Base-by-base conservation (phyloP, 2,797 vertebrate species). In the Morus bassanus region DNA sequence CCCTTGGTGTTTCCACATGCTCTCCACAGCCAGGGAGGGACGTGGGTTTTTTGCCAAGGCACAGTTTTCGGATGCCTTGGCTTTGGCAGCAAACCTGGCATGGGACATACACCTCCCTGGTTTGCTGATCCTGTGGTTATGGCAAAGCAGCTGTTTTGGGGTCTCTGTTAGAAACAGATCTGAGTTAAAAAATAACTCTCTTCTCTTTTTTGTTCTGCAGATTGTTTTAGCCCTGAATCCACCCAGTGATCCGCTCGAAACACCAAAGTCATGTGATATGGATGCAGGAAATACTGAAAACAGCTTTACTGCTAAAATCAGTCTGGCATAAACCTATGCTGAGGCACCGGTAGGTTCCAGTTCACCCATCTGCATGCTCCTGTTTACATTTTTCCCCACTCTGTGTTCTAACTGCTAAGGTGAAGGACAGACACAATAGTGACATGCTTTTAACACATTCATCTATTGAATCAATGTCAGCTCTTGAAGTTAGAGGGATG, bases 41-140 rank as follows among this genome's bases (percentile, higher is more conserved):
- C 1, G 2, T 2, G 41, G 59, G 23, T 1, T 2, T 43, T 70
- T 84, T 0, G 2, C 33, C 1, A 2, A 61, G 48, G 48, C 19
- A 37, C 46, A 46, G 25, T 25, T 76, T 45, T 17, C 0, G 2
- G 30, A 19, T 50, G 59, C 59, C n/a, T 56, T 0, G 1, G 25
- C 22, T 85, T 65, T 76, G 64, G 48, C 70, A 81, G 59, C 85
- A 85, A 61, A 85, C 27, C 33, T 41, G 41, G 64, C 46, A 23
- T 1, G 0, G 45, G 51, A 75, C 46, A 22, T 7, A 5, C 22
- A 54, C 15, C 46, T 69, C 69, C 46, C 74, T 76, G 14, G 10
- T 70, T 37, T 88, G 56, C 64, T 74, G 54, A 64, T 23, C 39
- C 43, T 3, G 0, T 1, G 0, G 28, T 33, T 50, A 22, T 16